These are phyloP conservation scores for Zaprionus vittiger DNA, from an alignment of 1,140 invertebrate genomes.

Conservation along the genomic window DNA sequence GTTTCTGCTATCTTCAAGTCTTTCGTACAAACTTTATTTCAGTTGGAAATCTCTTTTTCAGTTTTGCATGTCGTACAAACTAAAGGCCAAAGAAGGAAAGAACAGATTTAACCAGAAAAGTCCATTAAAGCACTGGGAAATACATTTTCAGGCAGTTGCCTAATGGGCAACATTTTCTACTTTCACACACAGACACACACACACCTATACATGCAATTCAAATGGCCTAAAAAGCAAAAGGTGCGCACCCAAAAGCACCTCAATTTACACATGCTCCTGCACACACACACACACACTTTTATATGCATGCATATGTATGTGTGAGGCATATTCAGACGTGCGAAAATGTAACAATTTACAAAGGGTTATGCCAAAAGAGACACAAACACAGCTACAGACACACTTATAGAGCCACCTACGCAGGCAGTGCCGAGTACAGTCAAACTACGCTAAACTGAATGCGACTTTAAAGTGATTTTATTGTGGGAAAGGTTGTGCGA, in stretches of 20 bases:
- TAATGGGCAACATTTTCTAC: slow-evolving; percentile 58
- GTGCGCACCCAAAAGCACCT: slow-evolving; percentile 60
- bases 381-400: slow-evolving; percentile 25
- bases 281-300: slow-evolving; percentile 26
- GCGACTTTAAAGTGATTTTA: background rate
- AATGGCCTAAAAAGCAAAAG: slow-evolving; percentile 52
- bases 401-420: slow-evolving; percentile 10
- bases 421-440: slow-evolving; percentile 7
- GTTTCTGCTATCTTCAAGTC: no score
- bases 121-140: slow-evolving; percentile 77
- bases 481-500: no score
- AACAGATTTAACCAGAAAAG: slow-evolving; percentile 66
- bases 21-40: background rate
- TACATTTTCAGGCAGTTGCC: slow-evolving; percentile 60
- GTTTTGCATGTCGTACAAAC: slow-evolving; percentile 8
- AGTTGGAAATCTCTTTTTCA: background rate
- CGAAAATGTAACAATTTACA: slow-evolving; percentile 77
- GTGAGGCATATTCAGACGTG: slow-evolving; percentile 61
- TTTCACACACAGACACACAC: slow-evolving; percentile 16
- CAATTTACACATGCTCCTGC: slow-evolving; percentile 53
- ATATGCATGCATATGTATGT: slow-evolving; percentile 30
- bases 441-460: slow-evolving; percentile 5
- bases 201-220: slow-evolving; percentile 39
- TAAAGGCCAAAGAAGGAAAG: slow-evolving; percentile 44
- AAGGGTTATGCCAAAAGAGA: slow-evolving; percentile 64